Percentiles rank a stretch among this genome's conserved stretches.
phyloP scores from a whole-genome alignment of 2,888 invertebrate genomes.

The Chrysotoxum bicinctum region DNA sequence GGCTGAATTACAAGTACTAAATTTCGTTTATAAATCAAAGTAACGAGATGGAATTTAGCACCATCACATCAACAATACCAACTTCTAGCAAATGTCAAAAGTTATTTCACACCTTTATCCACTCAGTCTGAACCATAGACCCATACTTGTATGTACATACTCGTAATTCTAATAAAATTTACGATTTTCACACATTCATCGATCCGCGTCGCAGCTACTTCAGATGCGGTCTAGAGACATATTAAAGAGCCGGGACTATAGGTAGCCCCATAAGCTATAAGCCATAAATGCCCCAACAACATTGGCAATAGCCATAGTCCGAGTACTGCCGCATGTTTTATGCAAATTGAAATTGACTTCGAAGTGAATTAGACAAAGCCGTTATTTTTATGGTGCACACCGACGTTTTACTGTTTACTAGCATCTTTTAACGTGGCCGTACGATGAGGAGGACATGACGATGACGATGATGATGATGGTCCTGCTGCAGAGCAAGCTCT shows the following conservation, averaged over 20 bases:
- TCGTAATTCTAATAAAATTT: slow-evolving; percentile 68
- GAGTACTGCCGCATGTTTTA: slow-evolving; percentile 13
- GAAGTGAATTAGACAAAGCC: slow-evolving; percentile 60
- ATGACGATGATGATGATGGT: slow-evolving; percentile 4
- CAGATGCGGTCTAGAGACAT: slow-evolving; percentile 52
- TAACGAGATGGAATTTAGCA: slow-evolving; percentile 10
- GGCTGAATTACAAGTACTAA: not conserved
- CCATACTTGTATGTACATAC: not conserved
- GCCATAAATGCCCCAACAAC: slow-evolving; percentile 49
- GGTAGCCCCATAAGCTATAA: slow-evolving; percentile 33
- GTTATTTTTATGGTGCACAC: slow-evolving; percentile 64
- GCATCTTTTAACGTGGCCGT: slow-evolving; percentile 21
- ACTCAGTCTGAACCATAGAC: not conserved
- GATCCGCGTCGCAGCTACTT: slow-evolving; percentile 57
- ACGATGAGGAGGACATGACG: not conserved
- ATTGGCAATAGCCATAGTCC: not conserved
- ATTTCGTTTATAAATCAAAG: not conserved
- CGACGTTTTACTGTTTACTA: slow-evolving; percentile 41
- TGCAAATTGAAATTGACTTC: slow-evolving; percentile 68
- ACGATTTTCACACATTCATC: slow-evolving; percentile 68
- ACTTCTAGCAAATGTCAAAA: slow-evolving; percentile 35
- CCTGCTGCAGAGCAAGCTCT: not conserved
- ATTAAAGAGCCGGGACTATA: slow-evolving; percentile 53
- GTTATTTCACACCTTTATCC: slow-evolving; percentile 63
- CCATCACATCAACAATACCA: not conserved